phyloP scores from a whole-genome alignment of 2,113 vertebrate genomes.

The Thalassoma bifasciatum region DNA sequence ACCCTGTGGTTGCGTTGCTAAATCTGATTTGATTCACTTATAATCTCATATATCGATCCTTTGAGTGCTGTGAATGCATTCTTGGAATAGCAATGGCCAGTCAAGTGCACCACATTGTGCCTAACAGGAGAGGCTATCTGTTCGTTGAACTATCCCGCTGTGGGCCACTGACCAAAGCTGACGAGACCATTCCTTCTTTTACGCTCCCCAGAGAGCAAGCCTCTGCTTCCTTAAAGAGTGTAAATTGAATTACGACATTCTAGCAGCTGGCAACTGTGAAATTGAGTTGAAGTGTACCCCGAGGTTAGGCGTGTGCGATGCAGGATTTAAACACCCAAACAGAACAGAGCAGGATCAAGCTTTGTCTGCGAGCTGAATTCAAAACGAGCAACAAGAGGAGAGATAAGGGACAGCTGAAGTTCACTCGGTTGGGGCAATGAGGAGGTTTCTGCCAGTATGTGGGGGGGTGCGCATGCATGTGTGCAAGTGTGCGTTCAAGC shows the following conservation, averaged over 20 bases:
- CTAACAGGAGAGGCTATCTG: conserved; percentile 43
- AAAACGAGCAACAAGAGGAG: conserved; percentile 61
- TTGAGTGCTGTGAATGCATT: conserved; percentile 39
- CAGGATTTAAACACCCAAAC: conserved; percentile 70
- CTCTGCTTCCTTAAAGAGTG: conserved; percentile 73
- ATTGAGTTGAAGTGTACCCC: conserved; percentile 78
- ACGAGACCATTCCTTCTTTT: conserved; percentile 54
- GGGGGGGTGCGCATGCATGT: conserved; percentile 43
- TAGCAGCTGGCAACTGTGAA: conserved; percentile 79
- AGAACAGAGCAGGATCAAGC: conserved; percentile 50
- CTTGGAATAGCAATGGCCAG: conserved; percentile 26
- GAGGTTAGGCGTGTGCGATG: conserved; percentile 71
- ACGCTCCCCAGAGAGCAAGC: conserved; percentile 62
- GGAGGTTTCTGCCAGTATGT: conserved; percentile 50
- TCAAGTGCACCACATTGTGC: conserved; percentile 48
- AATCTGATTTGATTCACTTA: conserved; percentile 16
- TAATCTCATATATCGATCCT: conserved; percentile 45
- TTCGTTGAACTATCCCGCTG: conserved; percentile 35
- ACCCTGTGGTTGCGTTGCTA: background rate
- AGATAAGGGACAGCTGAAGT: conserved; percentile 63
- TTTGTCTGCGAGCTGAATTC: conserved; percentile 62
- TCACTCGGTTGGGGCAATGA: conserved; percentile 32
- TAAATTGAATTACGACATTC: conserved; percentile 83
- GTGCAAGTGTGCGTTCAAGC: conserved; percentile 43
- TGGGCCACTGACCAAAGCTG: conserved; percentile 64